These are phyloP conservation scores for Manis crassicaudata DNA, from an alignment of 2,797 vertebrate genomes.

Conservation along the genomic window DNA sequence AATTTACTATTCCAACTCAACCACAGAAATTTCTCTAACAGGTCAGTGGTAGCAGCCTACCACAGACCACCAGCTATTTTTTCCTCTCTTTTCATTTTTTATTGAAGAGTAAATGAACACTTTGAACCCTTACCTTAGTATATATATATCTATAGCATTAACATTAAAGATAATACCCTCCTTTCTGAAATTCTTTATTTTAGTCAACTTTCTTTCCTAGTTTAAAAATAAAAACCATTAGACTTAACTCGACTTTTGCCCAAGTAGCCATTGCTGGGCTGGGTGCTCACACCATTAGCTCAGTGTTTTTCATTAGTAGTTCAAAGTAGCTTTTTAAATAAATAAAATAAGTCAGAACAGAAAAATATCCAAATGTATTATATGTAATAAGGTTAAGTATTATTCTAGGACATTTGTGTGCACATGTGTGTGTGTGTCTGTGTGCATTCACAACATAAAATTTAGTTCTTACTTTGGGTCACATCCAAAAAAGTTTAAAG, in stretches of 20 bases:
- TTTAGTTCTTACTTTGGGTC: not conserved
- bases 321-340: slow-evolving; percentile 13
- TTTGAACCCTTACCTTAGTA: not conserved
- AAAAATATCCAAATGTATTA: slow-evolving; percentile 8
- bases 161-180: not conserved
- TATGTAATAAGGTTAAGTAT: not conserved
- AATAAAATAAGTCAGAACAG: slow-evolving; percentile 3
- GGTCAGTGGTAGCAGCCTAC: not conserved
- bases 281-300: not conserved
- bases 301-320: not conserved
- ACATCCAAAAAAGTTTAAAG: not conserved
- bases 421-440: not conserved
- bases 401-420: not conserved
- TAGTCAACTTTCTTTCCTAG: not conserved
- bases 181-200: slow-evolving; percentile 1
- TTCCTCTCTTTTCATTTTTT: too few species aligned
- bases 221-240: not conserved
- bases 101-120: not conserved
- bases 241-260: not conserved
- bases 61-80: not conserved
- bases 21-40: slow-evolving; percentile 29
- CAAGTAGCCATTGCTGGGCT: not conserved
- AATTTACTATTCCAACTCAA: not conserved
- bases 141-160: not conserved
- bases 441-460: not conserved